Conservation (phyloP, 2,888 invertebrate genomes). For the Cerastoderma edule region DNA sequence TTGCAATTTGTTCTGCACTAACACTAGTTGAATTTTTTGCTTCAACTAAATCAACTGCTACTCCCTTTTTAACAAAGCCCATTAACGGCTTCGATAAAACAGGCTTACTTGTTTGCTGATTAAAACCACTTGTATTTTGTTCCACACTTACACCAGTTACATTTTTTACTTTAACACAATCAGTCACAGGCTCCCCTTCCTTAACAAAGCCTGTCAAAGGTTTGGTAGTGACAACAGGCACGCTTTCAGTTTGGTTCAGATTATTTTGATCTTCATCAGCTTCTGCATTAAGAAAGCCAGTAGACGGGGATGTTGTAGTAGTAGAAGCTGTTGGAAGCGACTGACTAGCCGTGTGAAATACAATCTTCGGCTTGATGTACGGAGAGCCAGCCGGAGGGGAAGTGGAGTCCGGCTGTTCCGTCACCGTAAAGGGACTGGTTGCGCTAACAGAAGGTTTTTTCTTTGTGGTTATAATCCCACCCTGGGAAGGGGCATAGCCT, state of each 20-base stretch:
- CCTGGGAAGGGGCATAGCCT: slow-evolving; percentile 12
- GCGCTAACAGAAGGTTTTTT: neutral
- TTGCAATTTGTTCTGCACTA: neutral
- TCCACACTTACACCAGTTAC: neutral
- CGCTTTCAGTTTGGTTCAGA: too few species aligned
- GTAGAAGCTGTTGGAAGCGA: too few species aligned
- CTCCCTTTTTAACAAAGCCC: too few species aligned
- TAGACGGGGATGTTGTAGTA: too few species aligned
- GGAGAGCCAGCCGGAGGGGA: too few species aligned
- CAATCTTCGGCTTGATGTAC: slow-evolving; percentile 55
- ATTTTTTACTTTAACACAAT: neutral
- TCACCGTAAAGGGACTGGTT: neutral
- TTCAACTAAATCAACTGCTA: neutral
- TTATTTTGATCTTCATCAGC: too few species aligned
- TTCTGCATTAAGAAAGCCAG: too few species aligned
- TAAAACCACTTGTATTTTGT: neutral
- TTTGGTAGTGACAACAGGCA: neutral
- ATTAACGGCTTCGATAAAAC: too few species aligned
- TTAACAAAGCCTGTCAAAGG: slow-evolving; percentile 9
- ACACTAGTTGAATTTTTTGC: neutral
- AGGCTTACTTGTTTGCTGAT: neutral
- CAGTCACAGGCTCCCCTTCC: neutral
- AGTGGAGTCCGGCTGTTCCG: neutral
- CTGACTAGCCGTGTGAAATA: slow-evolving; percentile 45
- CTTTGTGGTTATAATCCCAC: neutral